Evolutionary conservation across 2,888 invertebrate species (phyloP).

Genomic region (Chouioia cunea): DNA sequence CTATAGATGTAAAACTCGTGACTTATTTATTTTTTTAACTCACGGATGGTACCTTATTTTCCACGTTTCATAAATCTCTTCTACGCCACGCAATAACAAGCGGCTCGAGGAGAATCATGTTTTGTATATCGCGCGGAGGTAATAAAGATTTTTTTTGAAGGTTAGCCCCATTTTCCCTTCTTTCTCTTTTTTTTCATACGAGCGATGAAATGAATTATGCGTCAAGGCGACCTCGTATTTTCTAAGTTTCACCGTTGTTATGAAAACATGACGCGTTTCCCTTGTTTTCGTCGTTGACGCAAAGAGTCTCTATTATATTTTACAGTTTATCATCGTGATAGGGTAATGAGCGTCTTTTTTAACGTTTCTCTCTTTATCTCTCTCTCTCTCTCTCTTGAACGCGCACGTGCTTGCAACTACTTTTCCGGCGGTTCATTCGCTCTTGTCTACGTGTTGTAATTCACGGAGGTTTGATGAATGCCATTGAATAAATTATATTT

Average conservation of each 20-base stretch:
- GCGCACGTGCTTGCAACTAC: too few species aligned
- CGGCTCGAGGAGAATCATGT: too few species aligned
- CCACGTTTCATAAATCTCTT: too few species aligned
- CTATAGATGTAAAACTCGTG: too few species aligned
- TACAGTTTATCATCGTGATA: background rate
- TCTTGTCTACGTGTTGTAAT: too few species aligned
- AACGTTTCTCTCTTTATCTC: background rate
- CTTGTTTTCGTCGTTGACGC: background rate
- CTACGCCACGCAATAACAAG: too few species aligned
- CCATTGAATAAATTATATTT: too few species aligned
- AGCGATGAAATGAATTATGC: background rate
- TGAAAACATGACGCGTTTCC: slow-evolving; percentile 4
- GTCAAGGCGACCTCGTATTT: slow-evolving; percentile 11
- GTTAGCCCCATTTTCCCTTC: background rate
- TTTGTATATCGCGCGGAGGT: background rate
- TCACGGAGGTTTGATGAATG: too few species aligned
- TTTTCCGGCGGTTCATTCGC: too few species aligned
- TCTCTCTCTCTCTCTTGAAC: too few species aligned
- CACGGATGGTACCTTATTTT: too few species aligned
- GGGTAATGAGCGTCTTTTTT: slow-evolving; percentile 13
- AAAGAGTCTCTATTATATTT: slow-evolving; percentile 17
- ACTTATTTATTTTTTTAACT: too few species aligned
- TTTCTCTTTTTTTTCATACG: background rate
- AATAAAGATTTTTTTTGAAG: background rate
- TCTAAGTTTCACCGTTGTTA: slow-evolving; percentile 21